Percentiles rank a stretch among this genome's conserved stretches.
Evolutionary conservation across 2,113 vertebrate species (phyloP).

Genomic region (Cyprinodon tularosa): DNA sequence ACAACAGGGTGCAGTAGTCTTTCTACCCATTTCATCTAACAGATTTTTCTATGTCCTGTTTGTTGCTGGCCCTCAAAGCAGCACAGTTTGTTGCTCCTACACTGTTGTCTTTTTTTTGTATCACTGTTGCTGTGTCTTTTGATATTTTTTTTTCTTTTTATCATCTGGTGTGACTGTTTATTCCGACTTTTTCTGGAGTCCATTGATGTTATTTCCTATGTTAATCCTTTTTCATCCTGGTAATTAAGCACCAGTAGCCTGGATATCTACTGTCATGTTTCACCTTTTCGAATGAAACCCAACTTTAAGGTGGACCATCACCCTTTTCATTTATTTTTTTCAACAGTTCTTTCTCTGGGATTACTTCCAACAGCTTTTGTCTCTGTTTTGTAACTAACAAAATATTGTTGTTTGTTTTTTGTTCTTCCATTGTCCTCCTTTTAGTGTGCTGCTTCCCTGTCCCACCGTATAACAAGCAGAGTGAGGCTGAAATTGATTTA

Average conservation of each 20-base stretch:
- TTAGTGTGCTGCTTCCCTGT: conserved; percentile 4
- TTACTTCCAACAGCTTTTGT: conserved; percentile 40
- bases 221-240: conserved; percentile 45
- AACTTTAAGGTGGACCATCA: conserved; percentile 36
- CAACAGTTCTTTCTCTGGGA: not conserved
- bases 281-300: conserved; percentile 49
- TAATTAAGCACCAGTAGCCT: conserved; percentile 35
- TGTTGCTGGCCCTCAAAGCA: conserved; percentile 60
- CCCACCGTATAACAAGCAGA: conserved; percentile 1
- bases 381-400: conserved; percentile 62
- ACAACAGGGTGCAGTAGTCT: not conserved
- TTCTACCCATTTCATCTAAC: conserved; percentile 18
- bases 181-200: conserved; percentile 12
- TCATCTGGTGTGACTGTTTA: conserved; percentile 2
- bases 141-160: not conserved
- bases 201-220: conserved; percentile 4
- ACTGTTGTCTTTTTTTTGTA: not conserved
- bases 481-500: conserved; percentile 2
- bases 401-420: conserved; percentile 33
- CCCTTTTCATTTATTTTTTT: conserved; percentile 25
- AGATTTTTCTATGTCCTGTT: conserved; percentile 3
- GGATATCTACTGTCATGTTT: conserved; percentile 29
- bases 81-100: conserved; percentile 20
- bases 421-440: not conserved
- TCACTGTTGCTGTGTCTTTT: conserved; percentile 37